Percentiles rank a stretch among this genome's conserved stretches.
phyloP scores from a whole-genome alignment of 1,140 invertebrate species.

The Bombus pascuorum region DNA sequence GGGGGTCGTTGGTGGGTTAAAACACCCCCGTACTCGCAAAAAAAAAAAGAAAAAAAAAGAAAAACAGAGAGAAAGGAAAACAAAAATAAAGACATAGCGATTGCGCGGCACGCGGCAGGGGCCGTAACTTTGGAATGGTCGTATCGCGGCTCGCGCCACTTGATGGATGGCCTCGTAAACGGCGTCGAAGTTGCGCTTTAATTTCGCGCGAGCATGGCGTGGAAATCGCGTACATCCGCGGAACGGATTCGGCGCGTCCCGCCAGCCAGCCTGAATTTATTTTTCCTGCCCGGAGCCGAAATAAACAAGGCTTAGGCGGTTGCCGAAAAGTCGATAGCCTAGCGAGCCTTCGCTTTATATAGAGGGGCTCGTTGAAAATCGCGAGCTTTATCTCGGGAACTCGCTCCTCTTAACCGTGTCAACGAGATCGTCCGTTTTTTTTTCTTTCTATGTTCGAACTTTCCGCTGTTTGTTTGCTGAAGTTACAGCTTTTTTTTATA shows the following conservation, averaged over 20 bases:
- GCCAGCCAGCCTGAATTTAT: conserved; percentile 13
- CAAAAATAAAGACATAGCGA: conserved; percentile 19
- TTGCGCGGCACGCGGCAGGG: not conserved
- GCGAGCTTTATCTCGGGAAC: conserved; percentile 19
- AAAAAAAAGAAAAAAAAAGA: not conserved
- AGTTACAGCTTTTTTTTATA: not conserved
- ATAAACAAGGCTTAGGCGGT: conserved; percentile 42
- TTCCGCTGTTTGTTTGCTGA: not conserved
- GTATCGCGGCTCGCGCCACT: conserved; percentile 9
- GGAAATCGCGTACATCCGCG: conserved; percentile 31
- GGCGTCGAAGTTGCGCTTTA: conserved; percentile 47
- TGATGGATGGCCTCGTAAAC: conserved; percentile 58
- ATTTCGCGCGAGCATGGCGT: conserved; percentile 20
- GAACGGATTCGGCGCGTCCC: conserved; percentile 32
- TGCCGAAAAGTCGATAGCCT: conserved; percentile 40
- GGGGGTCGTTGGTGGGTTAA: not conserved
- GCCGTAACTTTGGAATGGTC: not conserved
- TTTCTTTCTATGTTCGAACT: not conserved
- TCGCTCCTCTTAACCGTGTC: not conserved
- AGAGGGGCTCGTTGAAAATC: conserved; percentile 3
- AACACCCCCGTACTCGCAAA: not conserved
- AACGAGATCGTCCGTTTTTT: not conserved
- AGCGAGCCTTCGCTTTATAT: not conserved
- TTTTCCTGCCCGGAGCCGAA: not conserved
- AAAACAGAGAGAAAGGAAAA: not conserved